Conservation (phyloP, 2,797 vertebrate genomes). For the Eulemur mongoz region DNA sequence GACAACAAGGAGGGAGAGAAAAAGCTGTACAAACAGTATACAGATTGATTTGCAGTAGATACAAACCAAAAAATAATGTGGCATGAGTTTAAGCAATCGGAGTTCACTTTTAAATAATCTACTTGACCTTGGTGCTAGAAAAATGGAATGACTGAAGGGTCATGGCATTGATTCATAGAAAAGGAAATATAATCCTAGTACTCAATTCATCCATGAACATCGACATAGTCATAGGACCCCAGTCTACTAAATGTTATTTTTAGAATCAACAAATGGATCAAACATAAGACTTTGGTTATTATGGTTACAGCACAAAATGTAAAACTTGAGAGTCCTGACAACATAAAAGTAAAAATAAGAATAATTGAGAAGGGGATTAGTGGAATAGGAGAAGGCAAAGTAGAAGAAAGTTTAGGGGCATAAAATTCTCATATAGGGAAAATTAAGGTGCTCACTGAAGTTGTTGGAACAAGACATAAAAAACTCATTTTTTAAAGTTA, state of each 20-base stretch:
- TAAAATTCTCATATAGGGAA: neutral
- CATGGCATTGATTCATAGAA: neutral
- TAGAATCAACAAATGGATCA: neutral
- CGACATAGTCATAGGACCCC: neutral
- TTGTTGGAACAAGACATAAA: neutral
- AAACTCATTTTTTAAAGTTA: neutral
- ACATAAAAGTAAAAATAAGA: neutral
- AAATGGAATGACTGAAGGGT: neutral
- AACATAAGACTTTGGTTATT: neutral
- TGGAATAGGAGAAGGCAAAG: neutral
- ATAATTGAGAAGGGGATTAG: neutral
- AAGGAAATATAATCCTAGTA: neutral
- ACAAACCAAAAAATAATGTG: neutral
- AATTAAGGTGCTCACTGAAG: neutral
- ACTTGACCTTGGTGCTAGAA: neutral
- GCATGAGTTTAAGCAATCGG: neutral
- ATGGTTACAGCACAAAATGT: neutral
- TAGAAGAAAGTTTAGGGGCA: neutral
- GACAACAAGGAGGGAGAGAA: neutral
- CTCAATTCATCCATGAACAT: neutral
- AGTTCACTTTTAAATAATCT: neutral
- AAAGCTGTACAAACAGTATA: neutral
- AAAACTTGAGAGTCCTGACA: neutral
- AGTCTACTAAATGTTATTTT: neutral
- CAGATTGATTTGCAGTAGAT: neutral